A percentile compares a stretch with the other conserved stretches of the same genome.
Conservation (phyloP, 2,113 vertebrate species). For the Cyrtonyx montezumae region DNA sequence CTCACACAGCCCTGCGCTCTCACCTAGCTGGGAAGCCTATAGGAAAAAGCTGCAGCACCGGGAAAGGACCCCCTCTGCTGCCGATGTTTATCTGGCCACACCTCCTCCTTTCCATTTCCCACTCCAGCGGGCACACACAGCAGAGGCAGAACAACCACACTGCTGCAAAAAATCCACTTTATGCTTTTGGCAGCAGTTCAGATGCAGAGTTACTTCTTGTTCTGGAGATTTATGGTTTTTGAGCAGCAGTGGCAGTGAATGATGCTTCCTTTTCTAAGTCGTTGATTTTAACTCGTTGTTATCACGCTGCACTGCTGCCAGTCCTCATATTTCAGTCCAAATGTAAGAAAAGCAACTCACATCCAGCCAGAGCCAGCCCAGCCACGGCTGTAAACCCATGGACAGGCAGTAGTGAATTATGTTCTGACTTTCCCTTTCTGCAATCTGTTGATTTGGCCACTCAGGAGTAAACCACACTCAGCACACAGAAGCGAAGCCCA, state of each 20-base stretch:
- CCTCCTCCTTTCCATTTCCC: not conserved
- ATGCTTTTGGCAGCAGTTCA: not conserved
- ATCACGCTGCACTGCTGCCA: rapidly evolving
- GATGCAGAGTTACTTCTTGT: not conserved
- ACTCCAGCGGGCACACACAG: rapidly evolving
- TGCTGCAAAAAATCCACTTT: rapidly evolving
- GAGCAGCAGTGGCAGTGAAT: not conserved
- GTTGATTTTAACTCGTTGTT: not conserved
- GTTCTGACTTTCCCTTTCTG: not conserved
- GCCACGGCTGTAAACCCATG: rapidly evolving
- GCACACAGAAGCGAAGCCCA: not conserved
- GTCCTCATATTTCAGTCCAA: not conserved
- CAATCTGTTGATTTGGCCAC: not conserved
- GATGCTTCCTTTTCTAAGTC: not conserved
- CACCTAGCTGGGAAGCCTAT: slow-evolving; percentile 15
- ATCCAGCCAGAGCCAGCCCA: not conserved
- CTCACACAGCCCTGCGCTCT: not conserved
- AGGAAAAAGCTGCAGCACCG: not conserved
- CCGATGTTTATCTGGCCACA: not conserved
- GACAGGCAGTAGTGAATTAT: not conserved
- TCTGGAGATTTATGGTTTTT: rapidly evolving
- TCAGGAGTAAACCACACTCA: not conserved
- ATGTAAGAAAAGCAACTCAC: rapidly evolving
- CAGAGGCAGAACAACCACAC: rapidly evolving
- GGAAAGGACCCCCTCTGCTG: rapidly evolving